These are phyloP conservation scores for Channallabes apus DNA, from an alignment of 2,797 vertebrate genomes.

Conservation along the genomic window DNA sequence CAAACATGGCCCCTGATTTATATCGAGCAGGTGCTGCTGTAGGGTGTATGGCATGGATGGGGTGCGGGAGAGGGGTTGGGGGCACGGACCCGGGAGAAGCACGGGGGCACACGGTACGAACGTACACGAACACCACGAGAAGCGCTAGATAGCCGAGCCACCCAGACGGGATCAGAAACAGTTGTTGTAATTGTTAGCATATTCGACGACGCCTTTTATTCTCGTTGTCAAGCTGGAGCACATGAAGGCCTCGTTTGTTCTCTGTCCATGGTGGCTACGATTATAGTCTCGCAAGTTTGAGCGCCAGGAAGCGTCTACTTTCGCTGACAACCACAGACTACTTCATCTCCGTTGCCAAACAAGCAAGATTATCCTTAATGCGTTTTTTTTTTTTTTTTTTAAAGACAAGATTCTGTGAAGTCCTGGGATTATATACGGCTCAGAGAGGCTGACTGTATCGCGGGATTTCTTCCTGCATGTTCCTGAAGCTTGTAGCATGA, in stretches of 20 bases:
- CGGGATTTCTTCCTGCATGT: neutral
- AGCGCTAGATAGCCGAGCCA: conserved; percentile 51
- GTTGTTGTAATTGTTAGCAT: conserved; percentile 60
- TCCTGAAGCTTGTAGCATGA: neutral
- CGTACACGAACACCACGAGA: neutral
- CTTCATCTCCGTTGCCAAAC: neutral
- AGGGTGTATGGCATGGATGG: conserved; percentile 20
- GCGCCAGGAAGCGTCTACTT: neutral
- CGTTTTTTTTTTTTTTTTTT: neutral
- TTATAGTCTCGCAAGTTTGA: neutral
- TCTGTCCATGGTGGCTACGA: neutral
- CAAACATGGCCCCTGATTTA: conserved; percentile 83
- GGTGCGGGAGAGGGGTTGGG: neutral
- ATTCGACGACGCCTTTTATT: conserved; percentile 42
- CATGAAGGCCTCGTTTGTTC: neutral
- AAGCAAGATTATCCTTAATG: neutral
- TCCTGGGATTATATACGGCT: neutral
- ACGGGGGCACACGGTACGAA: conserved; percentile 58
- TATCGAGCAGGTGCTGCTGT: conserved; percentile 79
- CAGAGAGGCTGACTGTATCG: neutral
- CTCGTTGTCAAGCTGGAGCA: neutral
- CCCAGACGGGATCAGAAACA: conserved; percentile 61
- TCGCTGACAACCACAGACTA: neutral
- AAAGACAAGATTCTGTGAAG: neutral
- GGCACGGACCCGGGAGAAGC: conserved; percentile 53